Conservation (phyloP, 1,140 invertebrate genomes). For the Mya arenaria region DNA sequence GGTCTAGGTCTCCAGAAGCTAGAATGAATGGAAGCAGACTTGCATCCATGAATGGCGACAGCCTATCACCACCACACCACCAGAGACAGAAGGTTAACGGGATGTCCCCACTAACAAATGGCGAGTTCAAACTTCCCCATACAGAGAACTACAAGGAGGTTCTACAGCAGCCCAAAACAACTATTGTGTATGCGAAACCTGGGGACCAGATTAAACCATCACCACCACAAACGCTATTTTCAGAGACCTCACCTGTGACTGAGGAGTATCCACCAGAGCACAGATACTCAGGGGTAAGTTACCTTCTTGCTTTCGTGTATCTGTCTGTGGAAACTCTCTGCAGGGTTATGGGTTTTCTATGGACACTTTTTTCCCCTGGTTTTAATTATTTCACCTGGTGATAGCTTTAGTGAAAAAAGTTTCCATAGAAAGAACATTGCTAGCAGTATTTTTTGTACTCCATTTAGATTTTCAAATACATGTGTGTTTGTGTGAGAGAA, state of each 20-base stretch:
- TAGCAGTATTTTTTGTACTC: slow-evolving; percentile 23
- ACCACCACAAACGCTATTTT: slow-evolving; percentile 35
- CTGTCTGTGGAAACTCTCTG: slow-evolving; percentile 17
- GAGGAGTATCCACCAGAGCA: slow-evolving; percentile 37
- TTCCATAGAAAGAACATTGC: slow-evolving; percentile 25
- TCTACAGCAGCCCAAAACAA: slow-evolving; percentile 58
- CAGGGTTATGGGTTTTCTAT: slow-evolving; percentile 40
- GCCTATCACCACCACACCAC: neutral
- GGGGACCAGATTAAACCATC: slow-evolving; percentile 68
- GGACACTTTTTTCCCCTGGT: slow-evolving; percentile 33
- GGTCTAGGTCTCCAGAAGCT: neutral
- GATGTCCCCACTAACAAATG: slow-evolving; percentile 27
- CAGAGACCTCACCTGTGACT: slow-evolving; percentile 20
- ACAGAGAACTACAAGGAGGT: slow-evolving; percentile 40
- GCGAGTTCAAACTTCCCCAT: slow-evolving; percentile 15
- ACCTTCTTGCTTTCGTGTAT: slow-evolving; percentile 12
- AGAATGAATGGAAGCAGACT: neutral
- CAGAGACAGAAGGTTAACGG: slow-evolving; percentile 36
- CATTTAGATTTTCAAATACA: slow-evolving; percentile 24
- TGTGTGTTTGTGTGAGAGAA: slow-evolving; percentile 15
- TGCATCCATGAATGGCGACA: neutral
- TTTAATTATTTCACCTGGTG: too few species aligned
- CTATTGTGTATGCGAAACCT: slow-evolving; percentile 73
- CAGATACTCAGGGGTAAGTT: slow-evolving; percentile 59
- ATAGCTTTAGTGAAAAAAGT: too few species aligned